Evolutionary conservation across 2,888 invertebrate species (phyloP).

Genomic region (Crioceris asparagi): DNA sequence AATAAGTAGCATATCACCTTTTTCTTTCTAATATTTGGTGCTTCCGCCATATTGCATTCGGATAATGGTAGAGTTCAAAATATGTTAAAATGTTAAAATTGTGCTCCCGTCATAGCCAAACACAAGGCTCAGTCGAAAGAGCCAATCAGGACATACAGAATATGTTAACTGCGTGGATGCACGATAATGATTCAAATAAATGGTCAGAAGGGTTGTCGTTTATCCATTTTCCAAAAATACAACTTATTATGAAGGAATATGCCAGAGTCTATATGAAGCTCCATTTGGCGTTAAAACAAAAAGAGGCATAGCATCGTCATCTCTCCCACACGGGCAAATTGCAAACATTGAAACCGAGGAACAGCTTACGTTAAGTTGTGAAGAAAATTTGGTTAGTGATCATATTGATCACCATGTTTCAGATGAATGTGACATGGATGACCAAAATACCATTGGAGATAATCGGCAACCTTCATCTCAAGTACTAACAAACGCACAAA

Average conservation of each 20-base stretch:
- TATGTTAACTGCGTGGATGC: slow-evolving; percentile 24
- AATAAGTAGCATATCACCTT: slow-evolving; percentile 18
- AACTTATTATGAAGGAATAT: slow-evolving; percentile 20
- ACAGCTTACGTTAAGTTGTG: slow-evolving; percentile 17
- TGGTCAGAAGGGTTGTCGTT: slow-evolving; percentile 24
- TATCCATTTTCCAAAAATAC: slow-evolving; percentile 24
- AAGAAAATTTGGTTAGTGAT: slow-evolving; percentile 10
- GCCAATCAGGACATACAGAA: slow-evolving; percentile 25
- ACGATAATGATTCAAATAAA: slow-evolving; percentile 22
- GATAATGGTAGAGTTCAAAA: slow-evolving; percentile 23
- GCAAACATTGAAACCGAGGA: slow-evolving; percentile 22
- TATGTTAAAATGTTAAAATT: slow-evolving; percentile 22
- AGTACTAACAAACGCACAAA: no score
- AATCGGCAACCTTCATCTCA: neutral
- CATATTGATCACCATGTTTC: slow-evolving; percentile 7
- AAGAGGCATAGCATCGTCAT: slow-evolving; percentile 21
- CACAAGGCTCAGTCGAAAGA: slow-evolving; percentile 18
- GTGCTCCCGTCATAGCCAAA: slow-evolving; percentile 22
- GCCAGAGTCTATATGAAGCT: no score
- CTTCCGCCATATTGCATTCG: slow-evolving; percentile 21
- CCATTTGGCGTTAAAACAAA: slow-evolving; percentile 24
- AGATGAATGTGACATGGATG: no score
- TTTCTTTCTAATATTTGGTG: slow-evolving; percentile 22
- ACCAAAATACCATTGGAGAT: slow-evolving; percentile 5
- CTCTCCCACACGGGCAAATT: slow-evolving; percentile 19